Conservation (phyloP, 2,797 vertebrate species). For the Chromobotia macracanthus region DNA sequence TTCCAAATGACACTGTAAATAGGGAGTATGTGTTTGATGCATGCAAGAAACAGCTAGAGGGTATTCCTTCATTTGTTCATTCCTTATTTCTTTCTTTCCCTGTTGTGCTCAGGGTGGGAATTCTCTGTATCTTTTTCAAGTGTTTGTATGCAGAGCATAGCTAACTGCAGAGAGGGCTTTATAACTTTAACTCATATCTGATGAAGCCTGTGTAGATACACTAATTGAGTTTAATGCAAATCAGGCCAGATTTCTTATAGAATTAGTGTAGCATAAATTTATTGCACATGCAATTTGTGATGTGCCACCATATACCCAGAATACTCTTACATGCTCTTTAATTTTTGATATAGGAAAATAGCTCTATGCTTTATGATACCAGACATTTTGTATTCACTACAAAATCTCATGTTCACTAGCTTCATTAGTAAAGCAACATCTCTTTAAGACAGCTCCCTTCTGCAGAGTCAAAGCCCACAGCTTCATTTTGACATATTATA, state of each 20-base stretch:
- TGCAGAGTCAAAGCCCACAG: constrained; percentile 36
- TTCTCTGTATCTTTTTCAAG: neutral
- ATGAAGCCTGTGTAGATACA: no score
- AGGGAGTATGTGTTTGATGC: neutral
- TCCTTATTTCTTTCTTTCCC: neutral
- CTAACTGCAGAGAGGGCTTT: neutral
- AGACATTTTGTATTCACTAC: constrained; percentile 13
- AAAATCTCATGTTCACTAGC: constrained; percentile 19
- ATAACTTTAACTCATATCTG: neutral
- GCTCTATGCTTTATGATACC: neutral
- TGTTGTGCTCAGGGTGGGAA: neutral
- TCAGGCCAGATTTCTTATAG: neutral
- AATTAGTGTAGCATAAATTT: neutral
- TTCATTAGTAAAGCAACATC: constrained; percentile 30
- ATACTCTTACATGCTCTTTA: neutral
- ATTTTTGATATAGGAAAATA: neutral
- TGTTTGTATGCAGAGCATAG: constrained; percentile 14
- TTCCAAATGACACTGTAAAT: constrained; percentile 2
- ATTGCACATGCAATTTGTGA: neutral
- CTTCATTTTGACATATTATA: constrained; percentile 38
- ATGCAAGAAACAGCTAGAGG: neutral
- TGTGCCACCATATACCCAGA: neutral
- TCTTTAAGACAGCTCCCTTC: constrained; percentile 23
- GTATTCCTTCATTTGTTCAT: neutral
- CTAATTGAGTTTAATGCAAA: neutral